These are phyloP conservation scores for Chironomus tentans DNA, from an alignment of 2,888 invertebrate species.

Conservation along the genomic window DNA sequence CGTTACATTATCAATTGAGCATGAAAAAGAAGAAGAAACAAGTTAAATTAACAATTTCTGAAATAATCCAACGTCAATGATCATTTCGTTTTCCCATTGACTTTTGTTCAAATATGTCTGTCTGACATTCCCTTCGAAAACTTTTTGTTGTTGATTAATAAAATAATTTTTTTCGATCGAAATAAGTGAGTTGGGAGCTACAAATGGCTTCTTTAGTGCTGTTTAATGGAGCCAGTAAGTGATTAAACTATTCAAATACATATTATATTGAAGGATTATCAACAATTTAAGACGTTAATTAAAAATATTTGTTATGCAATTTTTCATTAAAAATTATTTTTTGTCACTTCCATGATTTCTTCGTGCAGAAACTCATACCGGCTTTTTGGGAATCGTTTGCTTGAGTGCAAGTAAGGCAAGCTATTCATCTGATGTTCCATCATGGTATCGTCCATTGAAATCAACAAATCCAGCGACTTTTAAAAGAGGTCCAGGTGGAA, in stretches of 20 bases:
- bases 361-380: constrained; percentile 35
- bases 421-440: constrained; percentile 35
- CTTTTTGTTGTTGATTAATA: constrained; percentile 5
- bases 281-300: background rate
- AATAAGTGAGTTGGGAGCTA: background rate
- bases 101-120: background rate
- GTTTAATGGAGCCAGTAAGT: constrained; percentile 27
- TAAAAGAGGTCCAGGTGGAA: constrained; percentile 80
- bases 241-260: background rate
- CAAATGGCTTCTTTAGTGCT: constrained; percentile 24
- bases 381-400: constrained; percentile 36
- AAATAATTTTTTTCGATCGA: background rate
- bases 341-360: background rate
- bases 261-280: background rate
- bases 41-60: too few species aligned
- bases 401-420: constrained; percentile 32
- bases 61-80: too few species aligned
- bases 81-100: background rate
- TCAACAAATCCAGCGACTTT: constrained; percentile 55
- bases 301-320: constrained; percentile 26
- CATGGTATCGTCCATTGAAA: constrained; percentile 36
- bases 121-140: background rate
- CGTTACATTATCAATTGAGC: too few species aligned
- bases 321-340: background rate
- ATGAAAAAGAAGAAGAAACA: too few species aligned